These are phyloP conservation scores for Brachionus sp. DNA, from an alignment of 1,140 invertebrate species.

Conservation along the genomic window DNA sequence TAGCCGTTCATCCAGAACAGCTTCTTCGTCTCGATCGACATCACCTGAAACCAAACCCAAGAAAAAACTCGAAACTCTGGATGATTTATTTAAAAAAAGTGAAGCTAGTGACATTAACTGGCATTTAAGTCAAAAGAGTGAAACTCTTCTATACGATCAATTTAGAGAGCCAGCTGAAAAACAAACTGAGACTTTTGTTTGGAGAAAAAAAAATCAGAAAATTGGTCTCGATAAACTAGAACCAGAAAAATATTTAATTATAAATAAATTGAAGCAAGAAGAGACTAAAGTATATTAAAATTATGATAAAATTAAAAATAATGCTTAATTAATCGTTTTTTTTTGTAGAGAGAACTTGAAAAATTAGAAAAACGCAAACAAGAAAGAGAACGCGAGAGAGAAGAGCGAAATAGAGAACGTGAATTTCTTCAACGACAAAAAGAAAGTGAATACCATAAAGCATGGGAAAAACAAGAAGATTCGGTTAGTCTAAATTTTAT, in stretches of 20 bases:
- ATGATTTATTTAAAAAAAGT: constrained; percentile 42
- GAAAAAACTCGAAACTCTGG: background rate
- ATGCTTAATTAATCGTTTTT: background rate
- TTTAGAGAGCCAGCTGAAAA: constrained; percentile 7
- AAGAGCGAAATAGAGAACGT: constrained; percentile 80
- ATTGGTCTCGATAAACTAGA: constrained; percentile 16
- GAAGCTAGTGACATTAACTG: constrained; percentile 6
- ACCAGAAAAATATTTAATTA: background rate
- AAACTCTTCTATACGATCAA: constrained; percentile 1
- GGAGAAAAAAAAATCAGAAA: constrained; percentile 73
- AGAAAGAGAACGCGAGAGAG: constrained; percentile 82
- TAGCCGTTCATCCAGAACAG: background rate
- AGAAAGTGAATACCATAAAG: constrained; percentile 87
- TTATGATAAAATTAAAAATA: background rate
- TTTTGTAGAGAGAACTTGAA: constrained; percentile 62
- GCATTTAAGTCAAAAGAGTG: constrained; percentile 45
- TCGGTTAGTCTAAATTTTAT: constrained; percentile 49
- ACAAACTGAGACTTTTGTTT: constrained; percentile 27
- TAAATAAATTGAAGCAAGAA: constrained; percentile 13
- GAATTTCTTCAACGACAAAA: constrained; percentile 76
- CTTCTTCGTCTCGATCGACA: background rate
- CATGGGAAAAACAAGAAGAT: constrained; percentile 91
- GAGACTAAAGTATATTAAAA: constrained; percentile 49
- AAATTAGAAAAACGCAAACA: constrained; percentile 80
- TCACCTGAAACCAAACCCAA: background rate